These are phyloP conservation scores for Eupristina koningsbergeri DNA, from an alignment of 1,140 invertebrate species.

Conservation along the genomic window DNA sequence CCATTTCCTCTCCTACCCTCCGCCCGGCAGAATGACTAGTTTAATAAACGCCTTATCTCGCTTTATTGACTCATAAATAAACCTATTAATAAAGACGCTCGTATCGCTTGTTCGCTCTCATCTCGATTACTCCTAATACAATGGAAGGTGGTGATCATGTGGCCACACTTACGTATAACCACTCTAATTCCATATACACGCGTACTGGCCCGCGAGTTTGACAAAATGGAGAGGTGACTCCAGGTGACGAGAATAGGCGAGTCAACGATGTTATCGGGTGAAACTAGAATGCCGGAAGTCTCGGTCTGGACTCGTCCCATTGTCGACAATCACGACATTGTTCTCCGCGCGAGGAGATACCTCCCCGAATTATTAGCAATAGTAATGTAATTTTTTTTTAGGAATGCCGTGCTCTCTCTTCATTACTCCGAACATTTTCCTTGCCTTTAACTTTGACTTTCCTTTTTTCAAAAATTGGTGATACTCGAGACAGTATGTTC, in stretches of 20 bases:
- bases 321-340: slow-evolving; percentile 63
- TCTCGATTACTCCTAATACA: neutral
- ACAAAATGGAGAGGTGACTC: slow-evolving; percentile 33
- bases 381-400: slow-evolving; percentile 39
- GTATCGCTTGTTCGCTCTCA: neutral
- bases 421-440: too few species aligned
- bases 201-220: neutral
- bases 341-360: slow-evolving; percentile 46
- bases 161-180: neutral
- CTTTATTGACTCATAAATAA: slow-evolving; percentile 38
- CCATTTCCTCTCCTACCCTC: too few species aligned
- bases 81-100: slow-evolving; percentile 41
- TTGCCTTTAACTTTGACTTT: too few species aligned
- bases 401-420: too few species aligned
- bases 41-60: neutral
- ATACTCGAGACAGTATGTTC: too few species aligned
- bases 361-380: too few species aligned
- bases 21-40: neutral
- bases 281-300: slow-evolving; percentile 67
- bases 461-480: too few species aligned
- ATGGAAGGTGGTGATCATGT: neutral
- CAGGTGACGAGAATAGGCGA: slow-evolving; percentile 43
- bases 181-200: neutral
- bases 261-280: slow-evolving; percentile 53
- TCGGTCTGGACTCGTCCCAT: slow-evolving; percentile 46